Evolutionary conservation across 2,888 invertebrate genomes (phyloP).

Genomic region (Sphaeridia pumilis): DNA sequence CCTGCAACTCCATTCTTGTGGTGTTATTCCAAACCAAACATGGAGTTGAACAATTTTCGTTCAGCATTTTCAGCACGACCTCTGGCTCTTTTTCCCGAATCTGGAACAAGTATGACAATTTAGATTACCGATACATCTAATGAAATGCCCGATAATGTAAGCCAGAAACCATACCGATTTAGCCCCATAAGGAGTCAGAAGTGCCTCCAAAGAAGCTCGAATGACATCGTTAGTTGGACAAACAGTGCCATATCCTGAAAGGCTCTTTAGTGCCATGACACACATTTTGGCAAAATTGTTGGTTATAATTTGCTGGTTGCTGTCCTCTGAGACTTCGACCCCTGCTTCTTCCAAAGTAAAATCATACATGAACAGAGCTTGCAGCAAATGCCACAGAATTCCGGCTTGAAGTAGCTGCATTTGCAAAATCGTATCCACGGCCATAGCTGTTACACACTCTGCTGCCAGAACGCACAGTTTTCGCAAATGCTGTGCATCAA

Average conservation of each 20-base stretch:
- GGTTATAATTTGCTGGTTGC: slow-evolving; percentile 57
- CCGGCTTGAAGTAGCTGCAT: slow-evolving; percentile 71
- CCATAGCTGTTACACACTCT: slow-evolving; percentile 76
- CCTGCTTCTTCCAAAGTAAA: slow-evolving; percentile 95
- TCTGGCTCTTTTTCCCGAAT: slow-evolving; percentile 40
- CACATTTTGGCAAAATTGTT: slow-evolving; percentile 35
- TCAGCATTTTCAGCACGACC: slow-evolving; percentile 72
- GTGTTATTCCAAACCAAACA: slow-evolving; percentile 98
- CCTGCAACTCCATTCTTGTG: slow-evolving; percentile 80
- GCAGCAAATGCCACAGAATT: slow-evolving; percentile 79
- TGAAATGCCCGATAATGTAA: too few relatives aligned
- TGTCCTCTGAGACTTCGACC: slow-evolving; percentile 67
- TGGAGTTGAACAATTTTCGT: slow-evolving; percentile 89
- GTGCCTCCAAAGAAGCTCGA: slow-evolving; percentile 49
- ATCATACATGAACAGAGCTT: slow-evolving; percentile 87
- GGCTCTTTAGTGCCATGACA: slow-evolving; percentile 25
- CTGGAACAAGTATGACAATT: too few relatives aligned
- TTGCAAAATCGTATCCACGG: slow-evolving; percentile 75
- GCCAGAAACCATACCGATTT: slow-evolving; percentile 50
- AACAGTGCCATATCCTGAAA: slow-evolving; percentile 30
- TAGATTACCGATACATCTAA: too few relatives aligned
- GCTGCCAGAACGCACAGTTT: slow-evolving; percentile 76
- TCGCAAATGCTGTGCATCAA: slow-evolving; percentile 55
- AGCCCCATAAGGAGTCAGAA: slow-evolving; percentile 66
- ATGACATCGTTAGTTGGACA: slow-evolving; percentile 49